phyloP scores from a whole-genome alignment of 2,888 invertebrate genomes.

The Dorcus hopei region DNA sequence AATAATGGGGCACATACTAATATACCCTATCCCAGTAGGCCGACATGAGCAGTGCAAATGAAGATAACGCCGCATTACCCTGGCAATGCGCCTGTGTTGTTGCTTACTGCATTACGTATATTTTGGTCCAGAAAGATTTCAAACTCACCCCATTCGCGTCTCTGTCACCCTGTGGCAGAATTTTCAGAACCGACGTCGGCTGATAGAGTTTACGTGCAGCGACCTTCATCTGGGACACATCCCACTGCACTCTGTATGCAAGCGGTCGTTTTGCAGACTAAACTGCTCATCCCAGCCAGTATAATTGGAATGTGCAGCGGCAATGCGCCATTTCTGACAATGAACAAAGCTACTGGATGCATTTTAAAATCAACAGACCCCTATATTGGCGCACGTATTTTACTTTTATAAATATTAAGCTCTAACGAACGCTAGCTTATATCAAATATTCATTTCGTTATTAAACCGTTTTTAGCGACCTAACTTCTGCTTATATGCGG shows the following conservation, averaged over 20 bases:
- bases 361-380: conserved; percentile 36
- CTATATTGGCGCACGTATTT: conserved; percentile 32
- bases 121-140: not conserved
- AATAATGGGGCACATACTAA: conserved; percentile 31
- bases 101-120: conserved; percentile 27
- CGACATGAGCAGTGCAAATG: conserved; percentile 42
- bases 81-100: conserved; percentile 36
- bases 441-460: conserved; percentile 8
- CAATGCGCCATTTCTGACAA: conserved; percentile 35
- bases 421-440: conserved; percentile 9
- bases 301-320: conserved; percentile 43
- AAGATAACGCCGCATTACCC: conserved; percentile 45
- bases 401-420: conserved; percentile 16
- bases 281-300: conserved; percentile 38
- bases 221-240: not conserved
- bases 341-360: conserved; percentile 35
- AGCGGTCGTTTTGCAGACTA: conserved; percentile 36
- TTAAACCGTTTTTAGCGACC: no score
- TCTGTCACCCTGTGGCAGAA: not conserved
- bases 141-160: not conserved
- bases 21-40: conserved; percentile 35
- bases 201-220: not conserved
- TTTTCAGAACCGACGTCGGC: not conserved
- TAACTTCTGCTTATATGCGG: no score
- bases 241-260: conserved; percentile 39